These are phyloP conservation scores for Myrmecophaga tridactyla DNA, from an alignment of 2,113 vertebrate species.

Conservation along the genomic window DNA sequence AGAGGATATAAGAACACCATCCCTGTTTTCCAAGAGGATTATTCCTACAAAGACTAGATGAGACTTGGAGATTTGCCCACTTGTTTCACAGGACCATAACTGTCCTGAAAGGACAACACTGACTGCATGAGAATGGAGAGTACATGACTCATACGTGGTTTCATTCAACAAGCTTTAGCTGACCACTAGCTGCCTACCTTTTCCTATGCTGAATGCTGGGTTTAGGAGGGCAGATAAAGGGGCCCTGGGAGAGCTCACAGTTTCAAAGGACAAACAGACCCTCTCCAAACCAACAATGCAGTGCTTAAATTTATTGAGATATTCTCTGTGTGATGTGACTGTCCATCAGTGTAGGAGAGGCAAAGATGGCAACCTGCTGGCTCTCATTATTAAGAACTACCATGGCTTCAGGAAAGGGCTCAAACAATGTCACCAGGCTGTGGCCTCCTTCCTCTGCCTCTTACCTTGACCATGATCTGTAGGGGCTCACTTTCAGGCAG, in stretches of 20 bases:
- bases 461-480: not conserved
- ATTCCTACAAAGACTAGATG: too few relatives aligned
- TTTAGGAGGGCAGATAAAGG: not conserved
- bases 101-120: not conserved
- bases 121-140: not conserved
- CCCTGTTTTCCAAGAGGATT: not conserved
- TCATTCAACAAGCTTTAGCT: accelerated
- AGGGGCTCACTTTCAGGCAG: too few relatives aligned
- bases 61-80: too few relatives aligned
- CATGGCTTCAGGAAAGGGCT: not conserved
- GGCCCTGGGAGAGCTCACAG: too few relatives aligned
- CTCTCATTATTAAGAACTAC: not conserved
- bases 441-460: too few relatives aligned
- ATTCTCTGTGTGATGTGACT: not conserved
- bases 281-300: not conserved
- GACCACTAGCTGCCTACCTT: not conserved
- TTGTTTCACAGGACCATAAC: too few relatives aligned
- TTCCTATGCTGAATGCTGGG: not conserved
- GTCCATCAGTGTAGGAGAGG: too few relatives aligned
- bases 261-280: not conserved
- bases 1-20: accelerated
- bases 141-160: accelerated
- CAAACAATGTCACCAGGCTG: not conserved
- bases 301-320: not conserved
- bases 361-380: not conserved